These are phyloP conservation scores for Thymelicus acteon DNA, from an alignment of 2,888 invertebrate genomes.

Conservation along the genomic window DNA sequence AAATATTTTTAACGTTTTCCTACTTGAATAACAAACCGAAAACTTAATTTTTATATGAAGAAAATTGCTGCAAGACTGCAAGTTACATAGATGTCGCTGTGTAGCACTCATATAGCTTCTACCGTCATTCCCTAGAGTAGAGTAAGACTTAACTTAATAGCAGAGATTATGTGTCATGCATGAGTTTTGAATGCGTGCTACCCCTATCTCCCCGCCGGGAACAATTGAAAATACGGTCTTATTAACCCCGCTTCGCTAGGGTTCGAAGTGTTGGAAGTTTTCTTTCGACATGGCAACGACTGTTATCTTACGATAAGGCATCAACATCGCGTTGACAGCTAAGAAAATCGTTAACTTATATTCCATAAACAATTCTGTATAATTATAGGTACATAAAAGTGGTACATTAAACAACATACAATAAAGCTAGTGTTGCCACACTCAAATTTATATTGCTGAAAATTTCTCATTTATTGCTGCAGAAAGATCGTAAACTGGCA, in stretches of 20 bases:
- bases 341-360: no score
- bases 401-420: neutral
- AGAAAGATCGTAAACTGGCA: slow-evolving; percentile 28
- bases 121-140: slow-evolving; percentile 4
- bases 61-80: neutral
- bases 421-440: slow-evolving; percentile 27
- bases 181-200: slow-evolving; percentile 23
- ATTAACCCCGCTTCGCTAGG: slow-evolving; percentile 35
- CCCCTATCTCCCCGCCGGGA: slow-evolving; percentile 31
- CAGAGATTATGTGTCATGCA: slow-evolving; percentile 27
- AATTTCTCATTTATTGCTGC: slow-evolving; percentile 26
- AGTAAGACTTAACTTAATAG: slow-evolving; percentile 25
- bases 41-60: no score
- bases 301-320: no score
- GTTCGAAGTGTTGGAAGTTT: no score
- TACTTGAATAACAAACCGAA: no score
- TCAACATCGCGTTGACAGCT: no score
- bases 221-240: slow-evolving; percentile 35
- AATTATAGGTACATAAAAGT: slow-evolving; percentile 3
- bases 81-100: slow-evolving; percentile 4
- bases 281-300: no score
- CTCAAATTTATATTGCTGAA: slow-evolving; percentile 29
- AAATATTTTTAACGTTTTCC: no score
- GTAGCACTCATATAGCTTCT: neutral
- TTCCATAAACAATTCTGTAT: neutral